Base-by-base conservation (phyloP, 1,140 invertebrate species). In the Diuraphis noxia region DNA sequence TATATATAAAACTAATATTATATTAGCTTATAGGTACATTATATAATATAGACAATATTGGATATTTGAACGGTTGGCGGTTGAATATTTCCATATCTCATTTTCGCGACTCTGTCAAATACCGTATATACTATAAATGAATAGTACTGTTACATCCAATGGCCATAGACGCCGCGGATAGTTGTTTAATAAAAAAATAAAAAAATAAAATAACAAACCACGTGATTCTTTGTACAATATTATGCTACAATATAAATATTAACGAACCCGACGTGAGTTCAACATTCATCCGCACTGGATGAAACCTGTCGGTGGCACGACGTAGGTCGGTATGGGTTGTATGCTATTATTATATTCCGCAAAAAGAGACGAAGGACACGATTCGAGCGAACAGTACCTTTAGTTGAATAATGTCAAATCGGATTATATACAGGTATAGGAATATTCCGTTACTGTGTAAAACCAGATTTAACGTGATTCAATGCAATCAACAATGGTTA, bases 401-500 rank as follows among this genome's bases (percentile, higher is more conserved):
- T n/a, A 34, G 34, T 63, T 63, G 56, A 72, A 72, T 72, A 72
- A 72, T 72, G 56, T 63, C 30, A 72, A 72, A 72, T 34, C 56
- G 5, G 4, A 72, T 72, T 72, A 72, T n/a, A n/a, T 9, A 19
- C 13, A 23, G 30, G n/a, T 72, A n/a, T n/a, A 72, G 30, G 56
- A 72, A n/a, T 72, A 72, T 72, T 72, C 56, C 56, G 56, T 72
- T 72, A 72, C 30, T 72, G 30, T 17, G 17, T 17, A 72, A 72
- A 72, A 72, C 56, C 56, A 72, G 56, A 72, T 72, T n/a, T 72
- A 30, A 72, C 56, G 56, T n/a, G 7, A 72, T 72, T 72, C 56
- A 72, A 72, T 72, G 56, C 56, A 72, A 72, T 72, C 56, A 72
- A 72, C 56, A 72, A n/a, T n/a, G n/a, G n/a, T n/a, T n/a, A n/a